Evolutionary conservation across 30 jellyfish, hydroid and myxozoan species (phyloP), one percentile per base, ranked within the genome.

Genomic region (Aurelia sp.): DNA sequence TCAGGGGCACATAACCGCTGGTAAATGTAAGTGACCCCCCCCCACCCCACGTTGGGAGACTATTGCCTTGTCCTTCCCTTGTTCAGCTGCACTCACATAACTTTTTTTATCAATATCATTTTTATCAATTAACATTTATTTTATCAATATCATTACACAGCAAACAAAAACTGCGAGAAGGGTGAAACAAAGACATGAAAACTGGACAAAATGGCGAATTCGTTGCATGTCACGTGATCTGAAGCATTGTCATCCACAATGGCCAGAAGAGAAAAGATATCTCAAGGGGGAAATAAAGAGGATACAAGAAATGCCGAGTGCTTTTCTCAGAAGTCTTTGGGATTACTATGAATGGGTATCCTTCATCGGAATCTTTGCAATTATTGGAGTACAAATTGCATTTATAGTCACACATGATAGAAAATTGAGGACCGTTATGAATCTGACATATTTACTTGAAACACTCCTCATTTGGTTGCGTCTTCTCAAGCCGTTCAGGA

Each of bases 211-310:
- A 16, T 86, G 95, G 95, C 68, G 95, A 70, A 66, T 76, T 10
- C 67, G 31, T 18, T 80, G 72, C 58, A 86, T 74, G 79, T 27
- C 80, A 11, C 87, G 72, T 6, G 90, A 86, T 51, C 18, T 74
- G 50, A 67, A 53, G 58, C 51, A 86, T 57, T 86, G 90, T 40
- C 95, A 86, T 47, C 95, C 95, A 24, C 89, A 76, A 65, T 86
- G 95, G 95, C 95, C 90, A 20, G 95, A 86, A 31, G 95, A 86
- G 72, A 74, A 68, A 64, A 72, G 90, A 31, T 76, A 75, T 53
- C 48, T 86, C 5, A 86, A 86, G 33, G 40, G 71, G 2, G 87
- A 86, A 53, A 75, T 75, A 9, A 52, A 51, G 19, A 33, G 95
- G 9, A 58, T 86, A 7, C 73, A 48, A 19, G 80, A 57, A 75